phyloP scores from a whole-genome alignment of 2,888 invertebrate species.

The Agrotis ipsilon region DNA sequence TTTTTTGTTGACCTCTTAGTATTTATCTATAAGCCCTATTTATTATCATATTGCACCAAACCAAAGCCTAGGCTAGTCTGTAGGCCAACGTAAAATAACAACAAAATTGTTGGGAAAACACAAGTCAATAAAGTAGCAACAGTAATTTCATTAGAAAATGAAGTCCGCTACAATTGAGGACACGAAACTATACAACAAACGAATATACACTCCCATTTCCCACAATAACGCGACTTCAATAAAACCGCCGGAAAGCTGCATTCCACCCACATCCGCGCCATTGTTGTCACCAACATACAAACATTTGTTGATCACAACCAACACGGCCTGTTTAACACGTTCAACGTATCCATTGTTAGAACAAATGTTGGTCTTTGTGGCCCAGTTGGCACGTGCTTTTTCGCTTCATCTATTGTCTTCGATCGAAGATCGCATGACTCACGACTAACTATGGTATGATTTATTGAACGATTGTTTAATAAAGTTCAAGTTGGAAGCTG shows the following conservation, averaged over 20 bases:
- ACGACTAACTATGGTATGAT: slow-evolving; percentile 49
- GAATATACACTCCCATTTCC: slow-evolving; percentile 49
- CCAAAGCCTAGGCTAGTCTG: too few relatives aligned
- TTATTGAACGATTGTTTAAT: slow-evolving; percentile 62
- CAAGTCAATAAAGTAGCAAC: neutral
- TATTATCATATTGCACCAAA: too few relatives aligned
- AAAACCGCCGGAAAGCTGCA: slow-evolving; percentile 55
- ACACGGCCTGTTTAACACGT: slow-evolving; percentile 54
- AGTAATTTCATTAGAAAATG: slow-evolving; percentile 9
- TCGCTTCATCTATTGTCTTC: slow-evolving; percentile 56
- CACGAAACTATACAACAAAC: slow-evolving; percentile 41
- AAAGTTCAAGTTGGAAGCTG: slow-evolving; percentile 41
- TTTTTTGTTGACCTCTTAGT: too few relatives aligned
- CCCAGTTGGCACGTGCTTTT: slow-evolving; percentile 66
- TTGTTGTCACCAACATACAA: slow-evolving; percentile 61
- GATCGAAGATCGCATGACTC: slow-evolving; percentile 60
- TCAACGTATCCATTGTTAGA: slow-evolving; percentile 45
- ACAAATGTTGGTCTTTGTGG: slow-evolving; percentile 47
- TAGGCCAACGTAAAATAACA: too few relatives aligned
- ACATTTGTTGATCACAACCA: slow-evolving; percentile 49
- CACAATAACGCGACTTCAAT: slow-evolving; percentile 43
- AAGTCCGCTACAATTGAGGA: slow-evolving; percentile 29
- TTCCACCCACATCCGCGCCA: slow-evolving; percentile 61
- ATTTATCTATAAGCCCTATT: too few relatives aligned
- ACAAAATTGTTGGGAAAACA: neutral